Conservation (phyloP, 2,888 invertebrate genomes). For the Himalopsyche kuldschensis region DNA sequence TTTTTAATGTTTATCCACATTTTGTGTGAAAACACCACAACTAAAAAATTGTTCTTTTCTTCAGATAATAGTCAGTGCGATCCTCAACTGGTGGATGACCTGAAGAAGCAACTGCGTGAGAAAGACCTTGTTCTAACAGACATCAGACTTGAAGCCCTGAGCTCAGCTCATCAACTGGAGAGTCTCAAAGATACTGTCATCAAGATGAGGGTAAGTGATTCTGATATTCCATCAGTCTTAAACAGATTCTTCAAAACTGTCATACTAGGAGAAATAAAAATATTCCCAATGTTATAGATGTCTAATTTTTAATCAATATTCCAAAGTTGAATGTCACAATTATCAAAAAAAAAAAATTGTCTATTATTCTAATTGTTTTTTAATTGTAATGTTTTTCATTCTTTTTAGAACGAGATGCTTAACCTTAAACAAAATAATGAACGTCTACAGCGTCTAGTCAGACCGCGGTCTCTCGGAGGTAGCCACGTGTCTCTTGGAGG, state of each 20-base stretch:
- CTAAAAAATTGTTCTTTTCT: not conserved
- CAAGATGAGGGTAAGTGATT: conserved; percentile 90
- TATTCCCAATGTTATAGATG: conserved; percentile 2
- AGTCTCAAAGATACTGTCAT: conserved; percentile 95
- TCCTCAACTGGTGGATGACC: conserved; percentile 68
- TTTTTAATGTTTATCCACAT: too few species aligned
- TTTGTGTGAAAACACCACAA: too few species aligned
- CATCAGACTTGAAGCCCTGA: conserved; percentile 92
- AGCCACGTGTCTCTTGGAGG: conserved; percentile 64
- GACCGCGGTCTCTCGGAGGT: conserved; percentile 64
- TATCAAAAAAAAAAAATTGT: too few species aligned
- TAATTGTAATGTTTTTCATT: conserved; percentile 8
- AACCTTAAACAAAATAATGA: conserved; percentile 96
- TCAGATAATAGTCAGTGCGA: conserved; percentile 42
- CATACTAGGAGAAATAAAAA: conserved; percentile 29
- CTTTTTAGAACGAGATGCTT: conserved; percentile 87
- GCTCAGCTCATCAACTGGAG: conserved; percentile 96
- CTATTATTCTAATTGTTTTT: too few species aligned
- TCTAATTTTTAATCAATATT: too few species aligned
- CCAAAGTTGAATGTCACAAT: too few species aligned
- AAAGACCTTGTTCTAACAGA: conserved; percentile 96
- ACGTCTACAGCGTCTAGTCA: conserved; percentile 84
- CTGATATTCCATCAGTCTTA: too few species aligned
- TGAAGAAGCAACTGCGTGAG: conserved; percentile 91
- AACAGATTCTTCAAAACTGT: too few species aligned